Evolutionary conservation across 2,888 invertebrate species (phyloP), one percentile per base, ranked within the genome.

Genomic region (Nowickia ferox): DNA sequence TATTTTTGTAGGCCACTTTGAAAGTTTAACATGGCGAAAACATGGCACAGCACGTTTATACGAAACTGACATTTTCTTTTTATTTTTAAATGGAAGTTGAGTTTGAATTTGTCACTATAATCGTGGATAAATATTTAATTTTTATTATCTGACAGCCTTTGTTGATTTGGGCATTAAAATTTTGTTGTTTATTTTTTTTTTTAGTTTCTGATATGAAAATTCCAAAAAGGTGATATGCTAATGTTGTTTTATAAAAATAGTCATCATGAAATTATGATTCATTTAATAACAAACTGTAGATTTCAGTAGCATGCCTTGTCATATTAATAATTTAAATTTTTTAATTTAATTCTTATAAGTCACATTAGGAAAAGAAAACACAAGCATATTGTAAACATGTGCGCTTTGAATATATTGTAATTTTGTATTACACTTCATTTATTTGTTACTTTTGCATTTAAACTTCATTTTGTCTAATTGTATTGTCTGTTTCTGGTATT

Each of bases 201-300:
- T 30, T 15, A 40, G 2, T 55, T 72, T 71, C n/a, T 55, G 15
- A 38, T 72, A 74, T 75, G 30, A 42, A 75, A 81, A 75, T 81
- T 81, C 81, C 53, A 38, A 61, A 75, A 75, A 75, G 75, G 63
- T 82, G 51, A 68, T 75, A 78, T 63, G 61, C 44, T 51, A 71
- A 71, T 61, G 15, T 13, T 71, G 55, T 76, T 48, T n/a, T 30
- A 55, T 55, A 42, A 61, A 75, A 53, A 80, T 5, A 11, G 17
- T 82, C 42, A 38, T 65, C 78, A 79, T 57, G 44, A 68, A 75
- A 68, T 75, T 75, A 81, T 81, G 81, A 81, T 46, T 81, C 81
- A 81, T 75, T 81, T 65, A 48, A 57, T 17, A 44, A 38, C 19
- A 51, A 48, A 22, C 40, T 65, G 22, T 59, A 55, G 19, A 40